phyloP scores from a whole-genome alignment of 2,797 vertebrate genomes.

The Pseudochirops cupreus region DNA sequence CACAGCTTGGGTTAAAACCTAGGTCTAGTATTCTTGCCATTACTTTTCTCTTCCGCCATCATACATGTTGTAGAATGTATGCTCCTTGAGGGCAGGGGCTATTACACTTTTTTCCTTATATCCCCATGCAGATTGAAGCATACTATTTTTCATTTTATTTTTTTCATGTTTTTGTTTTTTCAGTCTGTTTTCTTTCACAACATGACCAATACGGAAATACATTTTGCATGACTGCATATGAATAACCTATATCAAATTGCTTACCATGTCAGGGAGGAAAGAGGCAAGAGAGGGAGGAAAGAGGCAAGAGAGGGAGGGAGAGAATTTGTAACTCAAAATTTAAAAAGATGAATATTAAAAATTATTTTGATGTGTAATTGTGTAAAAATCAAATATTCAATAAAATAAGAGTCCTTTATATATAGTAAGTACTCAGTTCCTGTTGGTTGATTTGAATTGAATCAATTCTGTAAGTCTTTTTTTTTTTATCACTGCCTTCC shows the following conservation, averaged over 20 bases:
- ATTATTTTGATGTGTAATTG: not conserved
- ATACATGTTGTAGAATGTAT: not conserved
- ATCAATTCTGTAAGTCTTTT: conserved; percentile 17
- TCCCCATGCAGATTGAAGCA: not conserved
- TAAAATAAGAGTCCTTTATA: not conserved
- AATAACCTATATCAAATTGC: not conserved
- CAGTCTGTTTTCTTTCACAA: not conserved
- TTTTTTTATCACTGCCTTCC: conserved; percentile 42
- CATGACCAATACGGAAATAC: not conserved
- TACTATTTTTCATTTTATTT: not conserved
- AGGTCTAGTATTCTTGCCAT: not conserved
- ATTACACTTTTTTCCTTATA: not conserved
- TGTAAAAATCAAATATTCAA: conserved; percentile 24
- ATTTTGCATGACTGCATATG: not conserved
- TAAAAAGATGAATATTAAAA: not conserved
- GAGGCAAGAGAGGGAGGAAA: conserved; percentile 24
- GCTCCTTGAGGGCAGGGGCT: not conserved
- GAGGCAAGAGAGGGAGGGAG: conserved; percentile 15
- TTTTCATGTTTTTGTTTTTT: not conserved
- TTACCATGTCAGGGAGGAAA: not conserved
- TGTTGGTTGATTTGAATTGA: not conserved
- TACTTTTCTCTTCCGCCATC: not conserved
- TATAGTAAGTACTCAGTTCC: not conserved
- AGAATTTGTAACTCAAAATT: not conserved
- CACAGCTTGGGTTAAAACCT: not conserved